Base-by-base conservation (phyloP, 2,797 vertebrate genomes). In the Poeciliopsis gracilis region DNA sequence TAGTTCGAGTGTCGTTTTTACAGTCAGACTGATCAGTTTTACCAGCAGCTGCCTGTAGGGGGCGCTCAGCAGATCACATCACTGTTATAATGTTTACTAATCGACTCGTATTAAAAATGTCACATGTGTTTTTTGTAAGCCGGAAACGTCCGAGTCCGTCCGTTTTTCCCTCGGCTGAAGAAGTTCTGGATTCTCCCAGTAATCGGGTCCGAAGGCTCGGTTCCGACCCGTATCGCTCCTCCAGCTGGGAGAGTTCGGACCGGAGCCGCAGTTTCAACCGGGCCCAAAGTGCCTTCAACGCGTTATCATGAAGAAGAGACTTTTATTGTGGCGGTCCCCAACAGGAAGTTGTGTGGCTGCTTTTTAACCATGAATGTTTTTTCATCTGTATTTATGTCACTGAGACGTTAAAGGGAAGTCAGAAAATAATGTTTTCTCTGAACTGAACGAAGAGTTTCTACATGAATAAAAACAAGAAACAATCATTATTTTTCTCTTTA, bases 381-480 rank as follows among this genome's bases (percentile, higher is more conserved):
- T 69, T 36, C 67, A 36, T 53, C 11, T 82, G 72, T 76, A 49
- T 78, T 77, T 79, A 63, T 38, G 69, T 73, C 12, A 30, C 20
- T 63, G 49, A 76, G 69, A 47, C 25, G 75, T 73, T 72, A 16
- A 77, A 77, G 76, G 77, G 20, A 82, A 7, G 38, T 76, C 63
- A 20, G 13, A 79, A 78, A 81, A 81, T 75, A n/a, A 81, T 67
- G 69, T 46, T 72, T 67, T 73, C 67, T 80, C 80, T 72, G 45
- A 73, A 23, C 38, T 20, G 47, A 81, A 45, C 2, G 10, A 43
- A 28, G 61, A 76, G 43, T 82, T 84, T 82, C 57, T 74, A 41
- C 72, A 16, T 63, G 33, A 80, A 70, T 67, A 84, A 72, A 66
- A 73, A 79, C 49, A 59, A 28, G 25, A 79, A 89, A 87, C 11